Conservation (phyloP, 2,888 invertebrate species). For the Pseudococcus viburni region DNA sequence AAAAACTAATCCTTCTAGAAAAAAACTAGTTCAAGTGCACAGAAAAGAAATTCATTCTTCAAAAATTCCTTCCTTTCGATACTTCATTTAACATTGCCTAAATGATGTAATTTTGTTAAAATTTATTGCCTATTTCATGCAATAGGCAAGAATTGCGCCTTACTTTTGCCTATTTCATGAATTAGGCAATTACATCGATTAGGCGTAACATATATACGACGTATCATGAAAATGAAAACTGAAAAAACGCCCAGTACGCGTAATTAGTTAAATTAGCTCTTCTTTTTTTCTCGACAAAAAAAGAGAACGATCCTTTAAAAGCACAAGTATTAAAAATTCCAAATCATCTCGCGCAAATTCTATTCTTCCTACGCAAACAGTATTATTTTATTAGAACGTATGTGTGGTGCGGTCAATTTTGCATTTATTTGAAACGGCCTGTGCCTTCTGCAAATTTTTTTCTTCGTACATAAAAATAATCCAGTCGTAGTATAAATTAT, state of each 20-base stretch:
- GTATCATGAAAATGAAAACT: neutral
- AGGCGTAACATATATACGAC: too few species aligned
- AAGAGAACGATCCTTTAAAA: neutral
- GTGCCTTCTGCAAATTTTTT: slow-evolving; percentile 35
- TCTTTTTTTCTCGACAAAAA: too few species aligned
- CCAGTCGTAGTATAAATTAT: slow-evolving; percentile 17
- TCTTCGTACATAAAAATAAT: slow-evolving; percentile 8
- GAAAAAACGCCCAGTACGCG: neutral
- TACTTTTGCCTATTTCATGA: too few species aligned
- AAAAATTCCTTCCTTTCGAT: too few species aligned
- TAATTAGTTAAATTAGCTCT: slow-evolving; percentile 8
- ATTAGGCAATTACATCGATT: too few species aligned
- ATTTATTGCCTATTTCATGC: too few species aligned
- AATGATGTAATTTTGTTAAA: too few species aligned
- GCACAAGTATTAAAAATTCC: neutral
- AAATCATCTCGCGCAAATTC: slow-evolving; percentile 14
- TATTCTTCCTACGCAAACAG: slow-evolving; percentile 18
- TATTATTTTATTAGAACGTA: slow-evolving; percentile 1
- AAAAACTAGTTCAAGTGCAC: too few species aligned
- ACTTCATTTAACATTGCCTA: too few species aligned
- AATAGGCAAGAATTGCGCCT: too few species aligned
- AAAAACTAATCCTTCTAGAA: too few species aligned
- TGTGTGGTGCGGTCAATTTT: neutral
- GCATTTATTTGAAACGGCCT: slow-evolving; percentile 36
- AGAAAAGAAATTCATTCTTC: too few species aligned